Percentiles rank a stretch among this genome's conserved stretches.
phyloP scores from a whole-genome alignment of 2,113 vertebrate genomes.

The Podarcis muralis region DNA sequence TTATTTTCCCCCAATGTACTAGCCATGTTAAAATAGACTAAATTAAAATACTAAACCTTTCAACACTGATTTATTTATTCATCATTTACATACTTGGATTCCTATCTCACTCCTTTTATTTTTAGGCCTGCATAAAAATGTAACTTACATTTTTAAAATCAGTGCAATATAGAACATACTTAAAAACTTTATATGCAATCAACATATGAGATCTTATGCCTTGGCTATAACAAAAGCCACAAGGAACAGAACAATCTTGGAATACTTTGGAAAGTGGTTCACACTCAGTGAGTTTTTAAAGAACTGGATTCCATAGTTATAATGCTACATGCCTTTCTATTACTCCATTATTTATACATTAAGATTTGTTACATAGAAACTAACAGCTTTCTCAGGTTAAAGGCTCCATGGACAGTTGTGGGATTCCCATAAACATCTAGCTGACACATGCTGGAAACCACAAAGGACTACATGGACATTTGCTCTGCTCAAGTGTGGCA shows the following conservation, averaged over 20 bases:
- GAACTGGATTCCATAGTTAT: neutral
- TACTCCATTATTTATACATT: no score
- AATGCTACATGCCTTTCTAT: neutral
- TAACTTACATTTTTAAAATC: neutral
- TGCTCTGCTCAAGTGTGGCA: neutral
- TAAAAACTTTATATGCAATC: neutral
- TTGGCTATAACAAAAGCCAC: neutral
- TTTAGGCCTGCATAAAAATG: neutral
- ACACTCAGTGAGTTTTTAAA: neutral
- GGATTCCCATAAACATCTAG: neutral
- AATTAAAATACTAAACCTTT: neutral
- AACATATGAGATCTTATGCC: neutral
- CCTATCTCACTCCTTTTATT: neutral
- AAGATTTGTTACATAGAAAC: neutral
- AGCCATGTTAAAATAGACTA: neutral
- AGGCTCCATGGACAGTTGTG: neutral
- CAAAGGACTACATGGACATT: neutral
- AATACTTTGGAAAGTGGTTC: neutral
- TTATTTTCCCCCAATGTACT: neutral
- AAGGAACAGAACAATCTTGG: neutral
- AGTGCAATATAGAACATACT: neutral
- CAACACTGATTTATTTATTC: neutral
- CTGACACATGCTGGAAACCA: neutral
- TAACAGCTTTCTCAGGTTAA: neutral
- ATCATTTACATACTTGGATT: neutral